phyloP scores from a whole-genome alignment of 2,888 invertebrate species.

The Cephus pulcher region DNA sequence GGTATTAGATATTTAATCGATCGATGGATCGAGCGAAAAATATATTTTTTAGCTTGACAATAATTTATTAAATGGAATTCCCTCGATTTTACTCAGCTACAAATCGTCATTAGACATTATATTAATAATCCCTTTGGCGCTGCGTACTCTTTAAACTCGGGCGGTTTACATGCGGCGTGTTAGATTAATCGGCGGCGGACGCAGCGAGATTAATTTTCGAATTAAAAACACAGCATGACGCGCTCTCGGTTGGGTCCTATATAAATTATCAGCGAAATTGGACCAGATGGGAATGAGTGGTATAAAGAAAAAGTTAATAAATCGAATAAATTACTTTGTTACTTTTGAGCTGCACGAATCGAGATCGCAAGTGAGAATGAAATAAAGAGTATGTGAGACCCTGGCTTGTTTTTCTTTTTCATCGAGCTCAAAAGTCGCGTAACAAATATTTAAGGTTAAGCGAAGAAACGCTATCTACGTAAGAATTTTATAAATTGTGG shows the following conservation, averaged over 20 bases:
- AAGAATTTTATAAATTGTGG: neutral
- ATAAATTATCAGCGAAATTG: conserved; percentile 54
- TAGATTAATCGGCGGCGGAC: conserved; percentile 43
- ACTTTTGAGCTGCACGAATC: neutral
- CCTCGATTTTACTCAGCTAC: neutral
- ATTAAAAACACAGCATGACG: conserved; percentile 52
- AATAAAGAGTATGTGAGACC: conserved; percentile 18
- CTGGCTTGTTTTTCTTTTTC: conserved; percentile 19
- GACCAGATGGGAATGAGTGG: conserved; percentile 39
- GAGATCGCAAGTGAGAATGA: conserved; percentile 6
- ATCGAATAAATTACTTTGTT: conserved; percentile 20
- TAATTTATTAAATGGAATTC: neutral
- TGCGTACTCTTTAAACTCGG: conserved; percentile 5
- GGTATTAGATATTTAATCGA: neutral
- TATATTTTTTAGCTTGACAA: neutral
- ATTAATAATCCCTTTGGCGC: neutral
- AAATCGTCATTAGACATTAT: neutral
- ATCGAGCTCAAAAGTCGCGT: neutral
- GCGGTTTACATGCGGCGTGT: conserved; percentile 20
- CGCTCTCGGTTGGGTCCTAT: conserved; percentile 35
- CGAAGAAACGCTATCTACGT: neutral
- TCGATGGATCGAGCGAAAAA: neutral
- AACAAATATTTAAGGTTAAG: neutral
- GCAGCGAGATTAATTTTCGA: conserved; percentile 53
- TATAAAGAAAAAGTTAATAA: conserved; percentile 12